Evolutionary conservation across 2,888 invertebrate genomes (phyloP).

Genomic region (Hyppa rectilinea): DNA sequence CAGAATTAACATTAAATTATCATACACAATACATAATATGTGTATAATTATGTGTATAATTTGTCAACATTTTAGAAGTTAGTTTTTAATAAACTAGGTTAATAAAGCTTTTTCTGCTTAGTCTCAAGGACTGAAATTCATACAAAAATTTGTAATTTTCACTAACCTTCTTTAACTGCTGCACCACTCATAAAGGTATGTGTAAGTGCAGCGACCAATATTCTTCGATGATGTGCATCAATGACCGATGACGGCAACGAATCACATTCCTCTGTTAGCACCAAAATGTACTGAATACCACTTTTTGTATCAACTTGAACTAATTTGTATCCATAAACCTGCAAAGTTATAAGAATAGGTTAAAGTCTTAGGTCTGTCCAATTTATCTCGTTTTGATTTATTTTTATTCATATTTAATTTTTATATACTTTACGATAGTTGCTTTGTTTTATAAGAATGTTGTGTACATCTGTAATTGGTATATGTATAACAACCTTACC

Average conservation of each 20-base stretch:
- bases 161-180: constrained; percentile 86
- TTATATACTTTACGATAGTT: no score
- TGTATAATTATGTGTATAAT: no score
- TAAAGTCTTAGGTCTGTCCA: no score
- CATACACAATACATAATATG: no score
- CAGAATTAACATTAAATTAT: no score
- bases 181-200: constrained; percentile 90
- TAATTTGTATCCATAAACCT: constrained; percentile 90
- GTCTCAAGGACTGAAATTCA: not conserved
- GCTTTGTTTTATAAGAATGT: no score
- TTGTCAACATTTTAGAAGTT: no score
- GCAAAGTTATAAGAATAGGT: constrained; percentile 43
- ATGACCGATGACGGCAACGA: constrained; percentile 70
- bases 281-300: constrained; percentile 79
- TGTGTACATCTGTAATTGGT: no score
- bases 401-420: no score
- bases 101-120: no score
- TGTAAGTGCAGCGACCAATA: constrained; percentile 84
- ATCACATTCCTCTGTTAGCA: constrained; percentile 76
- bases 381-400: no score
- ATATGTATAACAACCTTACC: no score
- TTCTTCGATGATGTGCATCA: constrained; percentile 74
- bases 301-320: constrained; percentile 79
- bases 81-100: not conserved
- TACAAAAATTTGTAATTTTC: not conserved